phyloP scores from a whole-genome alignment of 2,888 invertebrate genomes.

The Trachelus iudaicus region DNA sequence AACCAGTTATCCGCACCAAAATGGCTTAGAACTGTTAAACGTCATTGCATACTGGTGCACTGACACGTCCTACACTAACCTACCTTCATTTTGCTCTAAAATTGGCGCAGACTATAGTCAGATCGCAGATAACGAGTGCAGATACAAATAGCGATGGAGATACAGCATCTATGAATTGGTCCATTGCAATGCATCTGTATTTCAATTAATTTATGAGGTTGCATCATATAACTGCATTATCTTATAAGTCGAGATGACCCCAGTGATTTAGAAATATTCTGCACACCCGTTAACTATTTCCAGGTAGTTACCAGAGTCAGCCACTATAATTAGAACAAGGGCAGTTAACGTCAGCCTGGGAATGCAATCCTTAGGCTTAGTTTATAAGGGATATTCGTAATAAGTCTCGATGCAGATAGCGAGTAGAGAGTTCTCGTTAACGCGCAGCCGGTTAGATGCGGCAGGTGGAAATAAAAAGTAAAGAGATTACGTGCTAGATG shows the following conservation, averaged over 20 bases:
- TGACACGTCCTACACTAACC: not conserved
- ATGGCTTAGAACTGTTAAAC: not conserved
- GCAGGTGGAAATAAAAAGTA: not conserved
- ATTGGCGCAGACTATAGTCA: not conserved
- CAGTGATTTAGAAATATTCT: not conserved
- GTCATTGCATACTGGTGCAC: not conserved
- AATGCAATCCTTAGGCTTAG: not conserved
- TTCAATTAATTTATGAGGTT: not conserved
- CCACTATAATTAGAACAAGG: not conserved
- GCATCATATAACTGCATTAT: not conserved
- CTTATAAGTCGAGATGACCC: not conserved
- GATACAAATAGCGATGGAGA: not conserved
- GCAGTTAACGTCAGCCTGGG: not conserved
- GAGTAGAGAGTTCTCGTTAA: not conserved
- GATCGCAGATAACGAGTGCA: not conserved
- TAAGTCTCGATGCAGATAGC: slow-evolving; percentile 4
- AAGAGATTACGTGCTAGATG: not conserved
- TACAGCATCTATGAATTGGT: not conserved
- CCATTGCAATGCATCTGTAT: not conserved
- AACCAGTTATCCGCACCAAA: not conserved
- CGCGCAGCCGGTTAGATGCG: not conserved
- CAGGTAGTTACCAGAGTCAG: not conserved
- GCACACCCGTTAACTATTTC: not conserved
- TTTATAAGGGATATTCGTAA: not conserved
- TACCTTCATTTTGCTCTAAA: not conserved